Base-by-base conservation (phyloP, 92 coral and sea anemone genomes). In the Virgularia gustaviana region DNA sequence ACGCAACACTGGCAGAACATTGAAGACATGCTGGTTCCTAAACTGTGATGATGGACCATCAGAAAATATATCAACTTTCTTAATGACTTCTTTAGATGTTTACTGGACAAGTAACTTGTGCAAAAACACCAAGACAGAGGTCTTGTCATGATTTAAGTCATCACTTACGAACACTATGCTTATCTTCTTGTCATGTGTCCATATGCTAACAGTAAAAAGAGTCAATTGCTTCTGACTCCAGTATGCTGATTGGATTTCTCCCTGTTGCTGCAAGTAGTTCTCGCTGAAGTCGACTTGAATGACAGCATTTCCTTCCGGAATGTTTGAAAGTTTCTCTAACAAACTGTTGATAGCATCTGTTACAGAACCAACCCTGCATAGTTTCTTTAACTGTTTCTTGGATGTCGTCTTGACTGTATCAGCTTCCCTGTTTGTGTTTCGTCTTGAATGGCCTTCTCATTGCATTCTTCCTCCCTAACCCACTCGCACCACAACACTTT, bases 91-190 rank as follows among this genome's bases (percentile, higher is more conserved):
- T 38, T 63, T 24, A 23, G 32, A 4, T n/a, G 75, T 63, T 29
- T 62, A 64, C 19, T 80, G 49, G 15, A 28, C 38, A 10, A 80
- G 74, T 24, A 80, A 49, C 64, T 80, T 80, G 63, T 73, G 70
- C 51, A 80, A 51, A 59, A 72, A 80, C 36, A 68, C 80, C 61
- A 78, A 57, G 44, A 81, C 85, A 44, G 57, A 31, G 72, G 81
- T 81, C 81, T 81, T 81, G 71, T 81, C 81, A 56, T 74, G 77
- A 45, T 81, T 81, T 51, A 81, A 72, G 38, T 81, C 81, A 49
- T 81, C 77, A 49, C 85, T 81, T 60, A 81, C 77, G 67, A 81
- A 81, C 42, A 81, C 85, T 81, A 73, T 81, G 71, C 85, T 81
- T 60, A 73, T 81, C 61, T 81, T 70, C 33, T 56, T 54, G 37